phyloP scores from a whole-genome alignment of 2,888 invertebrate species.

The Tricholauxania praeusta region DNA sequence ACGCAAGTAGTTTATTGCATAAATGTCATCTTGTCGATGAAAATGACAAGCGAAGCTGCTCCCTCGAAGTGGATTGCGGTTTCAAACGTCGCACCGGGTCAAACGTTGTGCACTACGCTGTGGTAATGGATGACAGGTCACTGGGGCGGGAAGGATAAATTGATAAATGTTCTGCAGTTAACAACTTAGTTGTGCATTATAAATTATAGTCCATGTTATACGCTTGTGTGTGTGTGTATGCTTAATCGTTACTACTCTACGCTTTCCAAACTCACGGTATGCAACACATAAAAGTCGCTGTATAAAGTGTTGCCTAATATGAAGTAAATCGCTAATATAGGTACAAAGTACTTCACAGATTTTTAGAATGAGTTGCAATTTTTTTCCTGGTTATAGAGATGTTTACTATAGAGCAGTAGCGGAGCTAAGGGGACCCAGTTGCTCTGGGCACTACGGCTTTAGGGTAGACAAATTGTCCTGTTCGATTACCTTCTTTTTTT shows the following conservation, averaged over 20 bases:
- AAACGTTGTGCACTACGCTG: background rate
- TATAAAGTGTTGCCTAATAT: no score
- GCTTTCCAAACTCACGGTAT: no score
- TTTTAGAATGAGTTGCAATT: no score
- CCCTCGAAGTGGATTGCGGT: conserved; percentile 25
- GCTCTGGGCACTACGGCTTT: no score
- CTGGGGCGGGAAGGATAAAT: background rate
- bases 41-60: conserved; percentile 1
- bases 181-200: conserved; percentile 24
- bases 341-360: no score
- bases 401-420: no score
- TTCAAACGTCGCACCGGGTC: conserved; percentile 1
- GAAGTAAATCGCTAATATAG: no score
- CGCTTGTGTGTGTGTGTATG: background rate
- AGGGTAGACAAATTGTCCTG: no score
- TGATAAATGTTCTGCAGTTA: conserved; percentile 28
- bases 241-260: background rate
- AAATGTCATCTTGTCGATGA: conserved; percentile 31
- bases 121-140: background rate
- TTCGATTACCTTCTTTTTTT: no score
- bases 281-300: no score
- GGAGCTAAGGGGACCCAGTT: no score
- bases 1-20: conserved; percentile 33
- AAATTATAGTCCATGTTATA: background rate
- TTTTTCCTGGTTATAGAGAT: no score